Evolutionary conservation across 2,113 vertebrate species (phyloP), one percentile per base, ranked within the genome.

Genomic region (Pseudolaguvia tuberculata): DNA sequence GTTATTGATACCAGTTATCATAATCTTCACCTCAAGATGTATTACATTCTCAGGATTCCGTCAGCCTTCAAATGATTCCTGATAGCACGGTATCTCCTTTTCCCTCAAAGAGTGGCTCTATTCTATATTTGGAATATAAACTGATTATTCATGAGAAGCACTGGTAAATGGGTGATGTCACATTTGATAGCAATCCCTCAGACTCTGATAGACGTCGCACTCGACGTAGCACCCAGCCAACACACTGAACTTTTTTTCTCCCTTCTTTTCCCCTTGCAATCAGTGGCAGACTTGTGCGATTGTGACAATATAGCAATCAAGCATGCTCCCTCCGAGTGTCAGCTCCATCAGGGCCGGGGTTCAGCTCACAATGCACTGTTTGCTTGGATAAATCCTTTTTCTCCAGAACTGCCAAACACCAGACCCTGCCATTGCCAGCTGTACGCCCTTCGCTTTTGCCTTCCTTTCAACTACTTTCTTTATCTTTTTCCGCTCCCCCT

Each of bases 351-450:
- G 82, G 82, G 83, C 84, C 82, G 75, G 81, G 79, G 75, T 81
- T 79, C 83, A 78, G 73, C 75, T 78, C 77, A 79, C 85, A 87
- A 86, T 81, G 80, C 68, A 76, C 79, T 84, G 88, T 88, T 85
- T 86, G 83, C 86, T 79, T 82, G 88, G 85, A 85, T 86, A 88
- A 88, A 86, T 87, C 65, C 18, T 85, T 77, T 85, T 67, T 84
- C 88, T 87, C 79, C 83, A 82, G 79, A 45, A 80, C 83, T 84
- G 87, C 85, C 87, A 88, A 87, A 89, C 86, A 87, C 83, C 88
- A 88, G 88, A 87, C 83, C 72, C 59, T 55, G 78, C 78, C 79
- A 81, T 29, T 85, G 88, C 89, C 91, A 91, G 89, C 86, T 90
- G 89, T 86, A 86, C 85, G 86, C 87, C 42, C 48, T 27, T 2